Conservation (phyloP, 2,113 vertebrate genomes). For the Brachirus orientalis region DNA sequence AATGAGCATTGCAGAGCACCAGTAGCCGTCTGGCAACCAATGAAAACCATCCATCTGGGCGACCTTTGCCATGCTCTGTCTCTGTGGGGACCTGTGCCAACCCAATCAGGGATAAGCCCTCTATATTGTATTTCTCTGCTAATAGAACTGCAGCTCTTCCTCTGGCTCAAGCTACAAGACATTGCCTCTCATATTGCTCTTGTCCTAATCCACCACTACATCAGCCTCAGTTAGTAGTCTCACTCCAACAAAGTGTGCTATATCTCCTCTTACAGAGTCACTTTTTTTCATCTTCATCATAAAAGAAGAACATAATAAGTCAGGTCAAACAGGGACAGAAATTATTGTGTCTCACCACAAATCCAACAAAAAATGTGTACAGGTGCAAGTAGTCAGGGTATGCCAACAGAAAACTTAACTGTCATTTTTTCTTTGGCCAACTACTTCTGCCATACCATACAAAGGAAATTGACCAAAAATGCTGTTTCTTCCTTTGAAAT, state of each 20-base stretch:
- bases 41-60: constrained; percentile 52
- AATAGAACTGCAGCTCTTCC: constrained; percentile 38
- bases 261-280: constrained; percentile 10
- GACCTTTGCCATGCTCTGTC: constrained; percentile 44
- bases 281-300: neutral
- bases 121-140: constrained; percentile 22
- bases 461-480: too few species aligned
- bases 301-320: neutral
- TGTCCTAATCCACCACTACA: constrained; percentile 14
- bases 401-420: neutral
- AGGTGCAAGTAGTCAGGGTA: too few species aligned
- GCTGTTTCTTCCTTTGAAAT: too few species aligned
- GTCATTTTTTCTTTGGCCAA: too few species aligned
- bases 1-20: constrained; percentile 16
- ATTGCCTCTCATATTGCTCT: constrained; percentile 10
- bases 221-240: neutral
- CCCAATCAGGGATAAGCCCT: constrained; percentile 57
- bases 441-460: too few species aligned
- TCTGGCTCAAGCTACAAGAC: constrained; percentile 10
- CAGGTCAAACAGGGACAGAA: constrained; percentile 10
- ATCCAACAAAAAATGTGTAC: too few species aligned
- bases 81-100: constrained; percentile 31
- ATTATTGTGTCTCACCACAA: too few species aligned
- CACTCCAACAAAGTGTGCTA: neutral
- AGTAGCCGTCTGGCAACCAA: constrained; percentile 22